Evolutionary conservation across 1,140 invertebrate genomes (phyloP), one percentile per base, ranked within the genome.

Genomic region (Panagrolaimus sp.): DNA sequence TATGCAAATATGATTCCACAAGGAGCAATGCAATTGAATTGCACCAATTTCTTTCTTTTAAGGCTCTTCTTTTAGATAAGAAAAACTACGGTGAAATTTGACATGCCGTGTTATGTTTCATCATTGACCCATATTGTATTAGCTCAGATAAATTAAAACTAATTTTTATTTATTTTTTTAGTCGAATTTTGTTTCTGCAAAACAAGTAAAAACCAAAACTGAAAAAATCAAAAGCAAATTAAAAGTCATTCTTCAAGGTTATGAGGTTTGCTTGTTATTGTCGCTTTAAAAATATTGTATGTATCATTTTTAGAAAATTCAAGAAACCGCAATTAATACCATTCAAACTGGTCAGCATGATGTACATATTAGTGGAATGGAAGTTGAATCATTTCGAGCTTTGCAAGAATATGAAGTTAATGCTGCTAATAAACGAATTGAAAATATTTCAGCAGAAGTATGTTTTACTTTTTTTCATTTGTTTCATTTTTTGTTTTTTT

Each of bases 151-250:
- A 44, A 43, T 66, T n/a, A 43, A 53, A 23, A 14, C 14, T 44
- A 44, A 68, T 51, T 65, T 5, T 46, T 68, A 3, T 38, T 38
- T 38, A n/a, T 38, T 4, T 62, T 67, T 27, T 14, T 53, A 62
- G 23, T 8, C n/a, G 14, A 14, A 91, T 9, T 90, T 89, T 71
- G 92, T 96, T 85, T 93, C 20, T 27, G 51, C 13, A 93, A 0
- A 97, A 96, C 85, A 20, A 27, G 27, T 57, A 20, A 57, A 57
- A 57, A 11, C 20, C 51, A 88, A 90, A 69, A 96, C 94, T 62
- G 91, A 91, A 0, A 98, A 98, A 86, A 90, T 96, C 86, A 96
- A 99, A 84, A 98, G 97, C 83, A 98, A 96, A 85, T 85, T 98
- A 1, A 91, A 93, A 85, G 91, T 97, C 64, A 86, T 97, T 1